Percentiles rank a stretch among this genome's conserved stretches.
These are phyloP conservation scores for Lepidocyrtinus sp. DNA, from an alignment of 2,888 invertebrate species.

Conservation along the genomic window DNA sequence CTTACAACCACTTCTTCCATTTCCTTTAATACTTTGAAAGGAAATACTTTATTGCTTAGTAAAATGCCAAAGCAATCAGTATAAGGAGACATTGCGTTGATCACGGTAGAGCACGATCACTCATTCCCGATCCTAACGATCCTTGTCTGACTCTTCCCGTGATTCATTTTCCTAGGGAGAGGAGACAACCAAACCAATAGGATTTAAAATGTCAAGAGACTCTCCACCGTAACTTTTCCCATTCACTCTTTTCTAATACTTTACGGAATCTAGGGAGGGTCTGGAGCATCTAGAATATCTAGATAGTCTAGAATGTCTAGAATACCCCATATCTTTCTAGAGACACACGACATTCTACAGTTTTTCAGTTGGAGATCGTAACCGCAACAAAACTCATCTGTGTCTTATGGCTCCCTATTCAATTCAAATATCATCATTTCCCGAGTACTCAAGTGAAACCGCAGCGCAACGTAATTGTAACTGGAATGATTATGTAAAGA, in stretches of 20 bases:
- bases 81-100: not conserved
- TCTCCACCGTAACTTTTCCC: slow-evolving; percentile 14
- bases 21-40: not conserved
- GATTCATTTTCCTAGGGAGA: slow-evolving; percentile 12
- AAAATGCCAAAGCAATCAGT: slow-evolving; percentile 6
- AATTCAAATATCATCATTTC: slow-evolving; percentile 9
- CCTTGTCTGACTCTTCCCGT: slow-evolving; percentile 2
- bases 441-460: slow-evolving; percentile 8
- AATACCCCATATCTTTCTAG: not conserved
- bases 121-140: slow-evolving; percentile 15
- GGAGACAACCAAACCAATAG: slow-evolving; percentile 10
- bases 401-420: slow-evolving; percentile 4
- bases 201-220: slow-evolving; percentile 17
- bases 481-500: too few species aligned
- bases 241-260: too few species aligned
- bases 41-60: slow-evolving; percentile 10
- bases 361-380: too few species aligned
- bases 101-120: not conserved
- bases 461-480: slow-evolving; percentile 7
- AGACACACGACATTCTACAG: too few species aligned
- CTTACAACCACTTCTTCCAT: slow-evolving; percentile 2
- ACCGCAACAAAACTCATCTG: slow-evolving; percentile 3
- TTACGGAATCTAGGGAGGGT: too few species aligned
- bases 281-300: too few species aligned
- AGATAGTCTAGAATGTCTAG: too few species aligned